Evolutionary conservation across 2,113 vertebrate species (phyloP), one percentile per base, ranked within the genome.

Genomic region (Colistium nudipinnis): DNA sequence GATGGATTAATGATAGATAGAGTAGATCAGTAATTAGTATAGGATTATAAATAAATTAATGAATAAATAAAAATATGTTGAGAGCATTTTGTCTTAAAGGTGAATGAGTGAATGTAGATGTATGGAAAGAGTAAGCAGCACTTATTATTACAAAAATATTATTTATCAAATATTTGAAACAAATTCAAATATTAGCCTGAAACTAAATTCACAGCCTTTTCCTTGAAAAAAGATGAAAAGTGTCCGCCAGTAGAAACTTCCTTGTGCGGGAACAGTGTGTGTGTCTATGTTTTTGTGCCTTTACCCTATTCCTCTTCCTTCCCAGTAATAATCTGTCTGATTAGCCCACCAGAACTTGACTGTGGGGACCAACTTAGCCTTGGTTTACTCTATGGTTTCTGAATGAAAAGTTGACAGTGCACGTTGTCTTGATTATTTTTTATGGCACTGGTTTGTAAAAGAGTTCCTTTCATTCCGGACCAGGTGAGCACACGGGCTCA

Each of bases 241-340:
- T 56, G 60, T 36, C 57, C 59, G 74, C 49, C 39, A 44, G 39
- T 47, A 53, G 51, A 12, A 72, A 56, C n/a, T 49, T 25, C 19
- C 44, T 8, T 62, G 43, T 22, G 38, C 53, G 71, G 19, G 41
- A 48, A 13, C 62, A 45, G 47, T 53, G 61, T 63, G 31, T 43
- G 35, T 51, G 59, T 69, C 54, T 72, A 48, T 61, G 45, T 69
- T 13, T 76, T 28, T 63, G 65, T 62, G 52, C 62, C 36, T 74
- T 33, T 66, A 52, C 36, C 62, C 49, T 47, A 59, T 77, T 70
- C 27, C 62, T 68, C 57, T 61, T 76, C 51, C 44, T 83, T 85
- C 62, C 55, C 62, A 72, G 70, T 73, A 71, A 74, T 91, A 90
- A 92, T 90, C 89, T 87, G 80, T 62, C 31, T 66, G 38, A 72